Conservation (phyloP, 2,888 invertebrate genomes). For the Callyntrura sp. region DNA sequence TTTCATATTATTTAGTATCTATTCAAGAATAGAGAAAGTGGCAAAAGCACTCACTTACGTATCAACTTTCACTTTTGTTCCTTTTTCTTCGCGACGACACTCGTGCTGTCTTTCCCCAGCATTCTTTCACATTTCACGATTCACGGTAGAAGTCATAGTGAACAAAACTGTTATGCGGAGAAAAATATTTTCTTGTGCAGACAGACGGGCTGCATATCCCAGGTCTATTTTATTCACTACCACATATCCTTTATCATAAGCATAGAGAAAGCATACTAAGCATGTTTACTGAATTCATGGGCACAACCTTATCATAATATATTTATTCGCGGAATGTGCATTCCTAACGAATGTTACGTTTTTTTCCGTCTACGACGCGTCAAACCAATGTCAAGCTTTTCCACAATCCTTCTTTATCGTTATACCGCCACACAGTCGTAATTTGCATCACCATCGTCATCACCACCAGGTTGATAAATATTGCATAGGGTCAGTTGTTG, state of each 20-base stretch:
- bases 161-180: slow-evolving; percentile 4
- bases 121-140: slow-evolving; percentile 43
- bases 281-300: slow-evolving; percentile 6
- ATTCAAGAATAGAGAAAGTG: slow-evolving; percentile 37
- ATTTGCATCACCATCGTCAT: slow-evolving; percentile 3
- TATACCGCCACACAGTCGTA: slow-evolving; percentile 10
- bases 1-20: background rate
- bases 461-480: slow-evolving; percentile 4
- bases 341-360: slow-evolving; percentile 19
- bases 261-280: slow-evolving; percentile 15
- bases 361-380: slow-evolving; percentile 21
- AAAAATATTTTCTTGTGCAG: slow-evolving; percentile 39
- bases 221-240: slow-evolving; percentile 10
- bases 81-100: slow-evolving; percentile 18
- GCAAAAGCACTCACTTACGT: slow-evolving; percentile 44
- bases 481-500: slow-evolving; percentile 48
- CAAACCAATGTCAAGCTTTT: slow-evolving; percentile 35
- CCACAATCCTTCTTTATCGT: slow-evolving; percentile 20
- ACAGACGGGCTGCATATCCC: background rate
- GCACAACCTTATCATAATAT: slow-evolving; percentile 30
- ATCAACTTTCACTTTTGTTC: slow-evolving; percentile 72
- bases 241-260: slow-evolving; percentile 16
- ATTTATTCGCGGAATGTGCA: slow-evolving; percentile 23
- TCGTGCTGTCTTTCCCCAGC: slow-evolving; percentile 33
- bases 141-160: slow-evolving; percentile 14